Evolutionary conservation across 1,140 invertebrate species (phyloP).

Genomic region (Probaryconus sp.): DNA sequence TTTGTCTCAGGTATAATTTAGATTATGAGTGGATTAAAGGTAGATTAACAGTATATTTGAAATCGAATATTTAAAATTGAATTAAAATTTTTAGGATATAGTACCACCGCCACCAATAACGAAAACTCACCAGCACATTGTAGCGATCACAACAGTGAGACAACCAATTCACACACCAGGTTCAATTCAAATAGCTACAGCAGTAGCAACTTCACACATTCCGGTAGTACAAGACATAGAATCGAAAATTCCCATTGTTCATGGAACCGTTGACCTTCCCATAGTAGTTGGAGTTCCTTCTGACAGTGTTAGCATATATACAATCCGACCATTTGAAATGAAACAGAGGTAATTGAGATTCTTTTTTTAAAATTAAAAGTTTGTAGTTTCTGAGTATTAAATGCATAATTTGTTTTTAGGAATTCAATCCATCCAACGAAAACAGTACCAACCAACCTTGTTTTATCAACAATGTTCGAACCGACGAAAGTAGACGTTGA

Average conservation of each 20-base stretch:
- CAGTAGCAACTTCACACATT: constrained; percentile 74
- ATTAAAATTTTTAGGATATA: constrained; percentile 67
- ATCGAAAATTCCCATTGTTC: constrained; percentile 75
- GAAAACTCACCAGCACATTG: constrained; percentile 63
- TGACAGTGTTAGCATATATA: constrained; percentile 73
- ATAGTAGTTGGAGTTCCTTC: constrained; percentile 71
- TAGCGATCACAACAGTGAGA: constrained; percentile 68
- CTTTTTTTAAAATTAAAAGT: too few relatives aligned
- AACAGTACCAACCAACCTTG: constrained; percentile 63
- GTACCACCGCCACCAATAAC: constrained; percentile 68
- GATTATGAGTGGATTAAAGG: too few relatives aligned
- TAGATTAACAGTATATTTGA: too few relatives aligned
- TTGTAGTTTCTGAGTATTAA: too few relatives aligned
- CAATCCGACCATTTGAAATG: constrained; percentile 73
- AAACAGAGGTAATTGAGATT: constrained; percentile 65
- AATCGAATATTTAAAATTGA: too few relatives aligned
- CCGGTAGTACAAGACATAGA: constrained; percentile 74
- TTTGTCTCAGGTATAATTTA: constrained; percentile 71
- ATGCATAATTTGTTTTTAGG: too few relatives aligned
- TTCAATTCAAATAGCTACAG: constrained; percentile 76
- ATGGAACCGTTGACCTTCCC: constrained; percentile 75
- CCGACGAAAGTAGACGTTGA: constrained; percentile 61
- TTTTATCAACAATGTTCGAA: constrained; percentile 65
- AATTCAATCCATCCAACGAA: constrained; percentile 67
- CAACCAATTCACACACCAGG: constrained; percentile 72